Percentiles rank a stretch among this genome's conserved stretches.
phyloP scores from a whole-genome alignment of 2,113 vertebrate genomes.

The Lynx canadensis region DNA sequence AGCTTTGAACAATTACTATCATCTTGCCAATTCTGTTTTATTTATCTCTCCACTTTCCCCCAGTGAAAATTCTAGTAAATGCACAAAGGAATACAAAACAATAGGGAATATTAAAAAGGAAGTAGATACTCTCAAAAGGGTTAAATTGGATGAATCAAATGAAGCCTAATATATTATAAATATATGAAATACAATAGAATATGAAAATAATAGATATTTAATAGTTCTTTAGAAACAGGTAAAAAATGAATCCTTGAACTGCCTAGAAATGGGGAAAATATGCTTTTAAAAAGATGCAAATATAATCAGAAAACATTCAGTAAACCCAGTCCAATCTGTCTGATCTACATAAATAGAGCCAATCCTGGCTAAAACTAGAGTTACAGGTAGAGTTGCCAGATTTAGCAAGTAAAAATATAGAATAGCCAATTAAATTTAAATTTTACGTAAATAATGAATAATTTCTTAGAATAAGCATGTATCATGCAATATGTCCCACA shows the following conservation, averaged over 20 bases:
- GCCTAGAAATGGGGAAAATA: not conserved
- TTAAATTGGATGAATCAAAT: not conserved
- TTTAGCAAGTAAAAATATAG: constrained; percentile 3
- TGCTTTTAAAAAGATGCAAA: constrained; percentile 18
- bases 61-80: not conserved
- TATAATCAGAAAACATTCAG: constrained; percentile 30
- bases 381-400: not conserved
- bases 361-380: not conserved
- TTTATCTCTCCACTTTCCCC: not conserved
- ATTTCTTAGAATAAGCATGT: not conserved
- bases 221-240: not conserved
- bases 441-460: constrained; percentile 14
- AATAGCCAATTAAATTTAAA: not conserved
- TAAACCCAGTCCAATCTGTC: not conserved
- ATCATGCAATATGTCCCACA: not conserved
- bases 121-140: not conserved
- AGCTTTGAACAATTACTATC: not conserved
- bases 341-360: not conserved
- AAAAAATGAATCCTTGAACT: constrained; percentile 13
- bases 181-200: not conserved
- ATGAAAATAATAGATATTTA: constrained; percentile 7
- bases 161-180: not conserved
- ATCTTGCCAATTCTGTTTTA: not conserved
- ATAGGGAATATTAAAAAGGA: not conserved
- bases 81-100: not conserved